Base-by-base conservation (phyloP, 1,140 invertebrate genomes). In the Cyrtorhinus lividipennis region DNA sequence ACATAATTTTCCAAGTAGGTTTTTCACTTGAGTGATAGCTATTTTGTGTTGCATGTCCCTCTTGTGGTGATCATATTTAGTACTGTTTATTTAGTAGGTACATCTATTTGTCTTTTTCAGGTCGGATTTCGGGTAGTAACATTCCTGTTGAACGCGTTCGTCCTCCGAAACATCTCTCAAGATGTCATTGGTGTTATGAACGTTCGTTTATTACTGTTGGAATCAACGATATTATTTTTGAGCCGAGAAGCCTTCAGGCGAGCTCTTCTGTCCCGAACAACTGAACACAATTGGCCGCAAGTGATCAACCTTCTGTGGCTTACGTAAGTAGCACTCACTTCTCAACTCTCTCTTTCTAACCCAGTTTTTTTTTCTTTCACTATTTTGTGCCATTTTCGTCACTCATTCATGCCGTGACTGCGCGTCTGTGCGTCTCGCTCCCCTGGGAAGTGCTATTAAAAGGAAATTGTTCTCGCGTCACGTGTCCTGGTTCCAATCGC, bases 251-350 rank as follows among this genome's bases (percentile, higher is more conserved):
- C 93, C 62, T 90, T 97, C 73, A 80, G 91, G 68, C 83, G 90
- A 73, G 92, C 93, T 2, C 92, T 90, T 73, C 75, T 95, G 23
- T 90, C 88, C 22, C 85, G 87, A 68, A 81, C 83, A 45, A 76
- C 81, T 65, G 77, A 82, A 67, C 83, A 89, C 69, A 83, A 85
- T 67, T 95, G 92, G 89, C 81, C 81, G 24, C 86, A 92, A 75
- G 84, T 95, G 65, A 84, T 97, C 24, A 98, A 98, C 75, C 80
- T 95, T 67, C 82, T 96, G 66, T 98, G 94, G 94, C 75, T 93
- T 64, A 89, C 86, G 88, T 92, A 81, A 80, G 83, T 80, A 63
- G 8, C 30, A 38, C 30, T 38, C 30, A 8, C 30, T 15, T 15
- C 30, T 15, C 30, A 15, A 38, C 15, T 38, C 30, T 8, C 30